phyloP scores from a whole-genome alignment of 2,113 vertebrate genomes.

The Seriola aureovittata region DNA sequence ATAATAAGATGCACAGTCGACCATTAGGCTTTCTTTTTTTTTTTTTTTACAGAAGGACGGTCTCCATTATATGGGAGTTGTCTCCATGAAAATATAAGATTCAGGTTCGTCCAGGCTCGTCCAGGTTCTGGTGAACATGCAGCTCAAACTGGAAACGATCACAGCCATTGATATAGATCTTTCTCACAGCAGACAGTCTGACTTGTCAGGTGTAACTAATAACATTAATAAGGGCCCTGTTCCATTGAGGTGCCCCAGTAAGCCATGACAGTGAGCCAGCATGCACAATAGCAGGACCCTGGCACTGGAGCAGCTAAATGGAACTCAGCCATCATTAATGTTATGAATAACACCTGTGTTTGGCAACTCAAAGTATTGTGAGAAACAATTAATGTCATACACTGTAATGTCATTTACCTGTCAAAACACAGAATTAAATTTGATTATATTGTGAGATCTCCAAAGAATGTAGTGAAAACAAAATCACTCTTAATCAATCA shows the following conservation, averaged over 20 bases:
- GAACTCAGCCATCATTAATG: conserved; percentile 50
- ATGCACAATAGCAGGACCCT: conserved; percentile 53
- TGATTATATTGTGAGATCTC: conserved; percentile 23
- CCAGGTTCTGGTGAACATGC: conserved; percentile 28
- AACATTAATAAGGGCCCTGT: conserved; percentile 61
- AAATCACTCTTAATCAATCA: conserved; percentile 36
- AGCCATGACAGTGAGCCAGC: conserved; percentile 61
- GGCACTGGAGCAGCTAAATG: conserved; percentile 45
- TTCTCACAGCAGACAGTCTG: conserved; percentile 59
- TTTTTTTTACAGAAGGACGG: background rate
- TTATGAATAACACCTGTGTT: conserved; percentile 51
- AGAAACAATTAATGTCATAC: conserved; percentile 41
- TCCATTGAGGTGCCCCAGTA: conserved; percentile 66
- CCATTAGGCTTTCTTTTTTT: too few species aligned
- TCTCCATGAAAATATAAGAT: conserved; percentile 25
- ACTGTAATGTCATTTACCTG: conserved; percentile 1
- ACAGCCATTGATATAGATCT: conserved; percentile 62
- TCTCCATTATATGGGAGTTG: conserved; percentile 40
- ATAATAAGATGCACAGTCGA: background rate
- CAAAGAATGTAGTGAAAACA: conserved; percentile 23
- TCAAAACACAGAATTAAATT: conserved; percentile 46
- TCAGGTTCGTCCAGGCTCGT: background rate
- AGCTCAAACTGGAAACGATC: conserved; percentile 46
- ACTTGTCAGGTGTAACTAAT: conserved; percentile 73
- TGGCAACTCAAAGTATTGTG: conserved; percentile 21